phyloP scores from a whole-genome alignment of 92 coral and sea anemone species.

The Heliopora coerulea region DNA sequence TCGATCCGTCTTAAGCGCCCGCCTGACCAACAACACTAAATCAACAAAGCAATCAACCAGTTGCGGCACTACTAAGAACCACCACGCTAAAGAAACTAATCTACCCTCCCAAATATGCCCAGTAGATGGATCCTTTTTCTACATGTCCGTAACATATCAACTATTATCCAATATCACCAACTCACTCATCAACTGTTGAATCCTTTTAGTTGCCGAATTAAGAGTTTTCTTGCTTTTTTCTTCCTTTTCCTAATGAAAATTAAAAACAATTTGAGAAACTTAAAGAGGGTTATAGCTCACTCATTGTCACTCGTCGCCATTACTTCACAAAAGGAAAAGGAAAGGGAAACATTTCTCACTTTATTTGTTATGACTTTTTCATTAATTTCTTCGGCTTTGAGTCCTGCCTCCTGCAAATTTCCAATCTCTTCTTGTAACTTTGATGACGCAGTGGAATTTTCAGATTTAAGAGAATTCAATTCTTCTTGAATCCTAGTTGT shows the following conservation, averaged over 20 bases:
- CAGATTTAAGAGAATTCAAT: slow-evolving; percentile 62
- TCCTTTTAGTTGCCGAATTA: slow-evolving; percentile 70
- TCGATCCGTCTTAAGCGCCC: neutral
- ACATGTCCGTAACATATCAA: no score
- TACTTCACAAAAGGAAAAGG: no score
- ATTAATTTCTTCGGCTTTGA: slow-evolving; percentile 74
- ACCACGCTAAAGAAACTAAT: no score
- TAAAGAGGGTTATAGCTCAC: no score
- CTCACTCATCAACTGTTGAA: slow-evolving; percentile 78
- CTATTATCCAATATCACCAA: neutral
- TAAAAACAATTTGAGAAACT: neutral
- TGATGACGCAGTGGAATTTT: slow-evolving; percentile 46
- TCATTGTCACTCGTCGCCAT: no score
- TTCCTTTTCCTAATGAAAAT: slow-evolving; percentile 74
- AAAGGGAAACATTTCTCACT: slow-evolving; percentile 42
- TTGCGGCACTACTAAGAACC: no score
- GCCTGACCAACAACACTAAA: no score
- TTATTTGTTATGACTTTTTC: slow-evolving; percentile 83
- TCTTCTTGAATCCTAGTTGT: slow-evolving; percentile 65
- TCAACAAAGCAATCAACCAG: no score
- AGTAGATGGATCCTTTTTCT: no score
- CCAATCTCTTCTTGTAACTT: slow-evolving; percentile 64
- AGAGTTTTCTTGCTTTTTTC: slow-evolving; percentile 81
- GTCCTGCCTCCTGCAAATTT: slow-evolving; percentile 59
- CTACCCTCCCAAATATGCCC: no score